Evolutionary conservation across 2,797 vertebrate species (phyloP).

Genomic region (Myotis findleyi): DNA sequence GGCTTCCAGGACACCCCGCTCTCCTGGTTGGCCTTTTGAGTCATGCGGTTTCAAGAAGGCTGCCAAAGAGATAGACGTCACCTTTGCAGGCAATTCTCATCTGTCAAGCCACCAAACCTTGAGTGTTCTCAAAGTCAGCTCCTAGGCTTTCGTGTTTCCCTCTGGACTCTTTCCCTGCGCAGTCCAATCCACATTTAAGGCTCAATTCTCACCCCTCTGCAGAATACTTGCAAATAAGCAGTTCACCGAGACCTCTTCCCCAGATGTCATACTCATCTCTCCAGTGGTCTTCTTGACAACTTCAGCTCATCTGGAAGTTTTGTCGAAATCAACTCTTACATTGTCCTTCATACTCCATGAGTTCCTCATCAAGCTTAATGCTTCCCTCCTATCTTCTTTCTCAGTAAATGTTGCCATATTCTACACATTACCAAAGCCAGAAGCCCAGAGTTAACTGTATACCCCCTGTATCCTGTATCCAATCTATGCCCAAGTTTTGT

Average conservation of each 20-base stretch:
- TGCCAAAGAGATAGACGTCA: background rate
- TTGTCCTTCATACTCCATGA: background rate
- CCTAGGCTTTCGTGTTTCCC: background rate
- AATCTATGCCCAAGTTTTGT: background rate
- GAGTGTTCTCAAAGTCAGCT: background rate
- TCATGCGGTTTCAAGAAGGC: background rate
- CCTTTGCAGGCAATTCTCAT: background rate
- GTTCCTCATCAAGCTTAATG: background rate
- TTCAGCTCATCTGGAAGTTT: background rate
- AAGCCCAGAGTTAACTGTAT: background rate
- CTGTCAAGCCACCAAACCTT: background rate
- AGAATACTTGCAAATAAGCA: background rate
- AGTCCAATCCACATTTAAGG: background rate
- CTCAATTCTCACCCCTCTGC: background rate
- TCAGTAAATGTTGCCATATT: background rate
- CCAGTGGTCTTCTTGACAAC: background rate
- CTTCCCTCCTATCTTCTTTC: background rate
- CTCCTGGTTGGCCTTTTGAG: background rate
- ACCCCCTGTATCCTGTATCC: background rate
- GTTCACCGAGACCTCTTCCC: background rate
- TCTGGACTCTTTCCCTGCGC: background rate
- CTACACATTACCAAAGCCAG: background rate
- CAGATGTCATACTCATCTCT: background rate
- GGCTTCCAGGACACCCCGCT: background rate
- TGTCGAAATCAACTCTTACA: background rate